phyloP scores from a whole-genome alignment of 2,888 invertebrate species.

The Taenaris catops region DNA sequence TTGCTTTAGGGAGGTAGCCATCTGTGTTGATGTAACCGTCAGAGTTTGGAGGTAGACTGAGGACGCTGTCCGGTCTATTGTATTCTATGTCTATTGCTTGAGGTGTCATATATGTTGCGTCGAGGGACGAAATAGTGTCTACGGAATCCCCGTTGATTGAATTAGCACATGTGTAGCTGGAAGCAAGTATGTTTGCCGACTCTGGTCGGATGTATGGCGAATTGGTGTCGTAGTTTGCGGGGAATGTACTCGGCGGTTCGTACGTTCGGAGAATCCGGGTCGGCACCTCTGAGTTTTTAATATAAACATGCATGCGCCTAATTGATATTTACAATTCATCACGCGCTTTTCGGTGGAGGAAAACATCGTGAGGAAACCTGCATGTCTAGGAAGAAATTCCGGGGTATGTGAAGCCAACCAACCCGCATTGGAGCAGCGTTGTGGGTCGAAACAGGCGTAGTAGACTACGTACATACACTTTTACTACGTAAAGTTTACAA shows the following conservation, averaged over 20 bases:
- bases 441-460: no score
- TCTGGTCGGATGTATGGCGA: slow-evolving; percentile 75
- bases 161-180: slow-evolving; percentile 66
- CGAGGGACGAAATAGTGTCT: slow-evolving; percentile 60
- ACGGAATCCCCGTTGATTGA: slow-evolving; percentile 61
- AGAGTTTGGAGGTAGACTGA: slow-evolving; percentile 53
- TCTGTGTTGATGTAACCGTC: slow-evolving; percentile 62
- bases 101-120: slow-evolving; percentile 55
- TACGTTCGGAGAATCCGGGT: slow-evolving; percentile 63
- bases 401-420: no score
- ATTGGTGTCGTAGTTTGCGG: slow-evolving; percentile 58
- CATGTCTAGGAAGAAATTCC: no score
- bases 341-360: no score
- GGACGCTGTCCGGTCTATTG: slow-evolving; percentile 65
- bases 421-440: no score
- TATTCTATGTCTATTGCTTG: slow-evolving; percentile 61
- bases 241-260: slow-evolving; percentile 69
- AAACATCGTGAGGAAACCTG: no score
- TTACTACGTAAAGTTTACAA: no score
- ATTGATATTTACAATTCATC: no score
- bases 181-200: slow-evolving; percentile 72
- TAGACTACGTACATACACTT: no score
- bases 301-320: no score
- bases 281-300: no score
- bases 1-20: slow-evolving; percentile 64